Evolutionary conservation across 2,888 invertebrate species (phyloP).

Genomic region (Mechanitis mazaeus): DNA sequence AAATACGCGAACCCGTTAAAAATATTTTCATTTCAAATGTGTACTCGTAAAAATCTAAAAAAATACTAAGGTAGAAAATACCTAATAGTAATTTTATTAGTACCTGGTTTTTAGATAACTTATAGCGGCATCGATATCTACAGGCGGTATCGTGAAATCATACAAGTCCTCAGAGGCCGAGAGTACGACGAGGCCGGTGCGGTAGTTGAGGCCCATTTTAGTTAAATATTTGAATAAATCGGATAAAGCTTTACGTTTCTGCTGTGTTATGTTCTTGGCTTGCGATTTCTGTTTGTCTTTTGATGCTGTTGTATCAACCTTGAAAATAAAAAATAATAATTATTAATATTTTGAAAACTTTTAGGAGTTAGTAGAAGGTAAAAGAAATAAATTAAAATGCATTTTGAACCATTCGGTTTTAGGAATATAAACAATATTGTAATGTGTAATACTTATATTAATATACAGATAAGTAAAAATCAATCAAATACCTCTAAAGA

Average conservation of each 20-base stretch:
- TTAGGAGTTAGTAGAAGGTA: too few relatives aligned
- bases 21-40: too few relatives aligned
- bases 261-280: slow-evolving; percentile 87
- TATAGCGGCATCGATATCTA: slow-evolving; percentile 80
- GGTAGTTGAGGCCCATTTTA: slow-evolving; percentile 86
- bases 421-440: too few relatives aligned
- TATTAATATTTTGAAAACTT: neutral
- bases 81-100: slow-evolving; percentile 3
- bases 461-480: neutral
- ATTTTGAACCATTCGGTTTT: too few relatives aligned
- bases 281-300: slow-evolving; percentile 86
- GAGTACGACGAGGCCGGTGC: slow-evolving; percentile 83
- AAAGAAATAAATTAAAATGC: too few relatives aligned
- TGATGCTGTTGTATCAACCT: slow-evolving; percentile 76
- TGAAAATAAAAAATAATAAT: slow-evolving; percentile 24
- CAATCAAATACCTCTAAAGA: slow-evolving; percentile 73
- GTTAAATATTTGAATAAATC: slow-evolving; percentile 89
- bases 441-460: neutral
- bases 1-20: too few relatives aligned
- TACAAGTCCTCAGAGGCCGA: slow-evolving; percentile 70
- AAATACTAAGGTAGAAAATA: too few relatives aligned
- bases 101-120: slow-evolving; percentile 73
- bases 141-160: slow-evolving; percentile 81
- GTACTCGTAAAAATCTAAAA: too few relatives aligned
- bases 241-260: slow-evolving; percentile 89